Conservation (phyloP, 92 coral and sea anemone species). For the Metridium senile region DNA sequence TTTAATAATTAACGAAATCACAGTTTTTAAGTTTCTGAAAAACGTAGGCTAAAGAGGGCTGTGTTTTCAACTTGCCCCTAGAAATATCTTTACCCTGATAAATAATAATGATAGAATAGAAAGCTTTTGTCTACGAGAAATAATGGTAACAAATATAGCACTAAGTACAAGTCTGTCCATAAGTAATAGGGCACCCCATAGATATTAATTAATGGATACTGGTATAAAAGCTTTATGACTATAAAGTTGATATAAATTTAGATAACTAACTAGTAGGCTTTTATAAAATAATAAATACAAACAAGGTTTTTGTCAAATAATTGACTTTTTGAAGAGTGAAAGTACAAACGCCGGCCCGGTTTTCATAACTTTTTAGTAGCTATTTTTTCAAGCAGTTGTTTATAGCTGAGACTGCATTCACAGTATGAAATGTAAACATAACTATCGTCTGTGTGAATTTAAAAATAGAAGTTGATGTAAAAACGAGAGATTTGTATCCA, state of each 20-base stretch:
- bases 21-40: background rate
- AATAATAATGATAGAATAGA: too few relatives aligned
- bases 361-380: background rate
- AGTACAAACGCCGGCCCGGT: too few relatives aligned
- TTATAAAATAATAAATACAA: too few relatives aligned
- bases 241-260: background rate
- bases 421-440: background rate
- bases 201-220: too few relatives aligned
- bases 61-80: background rate
- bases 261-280: background rate
- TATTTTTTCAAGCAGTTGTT: background rate
- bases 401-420: background rate
- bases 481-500: background rate
- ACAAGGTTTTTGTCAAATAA: background rate
- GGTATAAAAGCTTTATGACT: background rate
- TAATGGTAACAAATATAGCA: too few relatives aligned
- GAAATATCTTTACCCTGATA: background rate
- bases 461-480: background rate
- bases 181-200: background rate
- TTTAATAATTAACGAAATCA: background rate
- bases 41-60: background rate
- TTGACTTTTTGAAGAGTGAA: too few relatives aligned
- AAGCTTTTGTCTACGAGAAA: too few relatives aligned
- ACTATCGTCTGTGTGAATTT: too few relatives aligned
- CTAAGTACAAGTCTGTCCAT: background rate